phyloP scores from a whole-genome alignment of 1,140 invertebrate genomes.

The Heliconius hermathena region DNA sequence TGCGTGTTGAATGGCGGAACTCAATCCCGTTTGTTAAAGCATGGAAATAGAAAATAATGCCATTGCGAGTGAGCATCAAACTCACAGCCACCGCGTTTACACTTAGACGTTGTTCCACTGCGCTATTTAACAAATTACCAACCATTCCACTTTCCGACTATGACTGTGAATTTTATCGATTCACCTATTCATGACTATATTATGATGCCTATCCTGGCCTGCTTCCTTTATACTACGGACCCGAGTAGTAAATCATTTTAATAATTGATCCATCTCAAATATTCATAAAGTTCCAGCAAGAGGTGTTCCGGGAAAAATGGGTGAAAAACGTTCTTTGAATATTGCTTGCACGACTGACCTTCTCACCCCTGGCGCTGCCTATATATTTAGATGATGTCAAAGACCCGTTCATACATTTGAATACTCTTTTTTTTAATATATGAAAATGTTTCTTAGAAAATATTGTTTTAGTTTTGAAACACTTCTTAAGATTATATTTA shows the following conservation, averaged over 20 bases:
- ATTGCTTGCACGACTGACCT: constrained; percentile 28
- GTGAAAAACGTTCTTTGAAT: constrained; percentile 65
- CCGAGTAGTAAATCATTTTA: constrained; percentile 74
- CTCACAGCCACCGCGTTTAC: too few relatives aligned
- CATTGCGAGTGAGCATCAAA: too few relatives aligned
- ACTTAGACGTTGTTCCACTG: too few relatives aligned
- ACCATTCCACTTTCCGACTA: not conserved
- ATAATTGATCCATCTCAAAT: constrained; percentile 75
- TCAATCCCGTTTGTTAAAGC: too few relatives aligned
- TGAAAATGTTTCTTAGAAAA: not conserved
- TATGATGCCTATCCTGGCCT: not conserved
- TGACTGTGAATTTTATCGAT: not conserved
- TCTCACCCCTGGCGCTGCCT: not conserved
- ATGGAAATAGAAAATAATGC: too few relatives aligned
- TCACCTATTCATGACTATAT: not conserved
- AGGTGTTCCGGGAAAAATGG: constrained; percentile 60
- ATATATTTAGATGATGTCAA: constrained; percentile 3
- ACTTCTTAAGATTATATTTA: not conserved
- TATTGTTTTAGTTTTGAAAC: not conserved
- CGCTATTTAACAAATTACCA: not conserved
- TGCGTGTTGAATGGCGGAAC: too few relatives aligned
- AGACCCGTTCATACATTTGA: not conserved
- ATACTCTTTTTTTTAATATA: not conserved
- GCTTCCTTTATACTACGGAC: constrained; percentile 39
- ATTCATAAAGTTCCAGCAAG: constrained; percentile 67